Percentiles rank a stretch among this genome's conserved stretches.
Conservation (phyloP, 2,113 vertebrate species). For the Varanus salvator region DNA sequence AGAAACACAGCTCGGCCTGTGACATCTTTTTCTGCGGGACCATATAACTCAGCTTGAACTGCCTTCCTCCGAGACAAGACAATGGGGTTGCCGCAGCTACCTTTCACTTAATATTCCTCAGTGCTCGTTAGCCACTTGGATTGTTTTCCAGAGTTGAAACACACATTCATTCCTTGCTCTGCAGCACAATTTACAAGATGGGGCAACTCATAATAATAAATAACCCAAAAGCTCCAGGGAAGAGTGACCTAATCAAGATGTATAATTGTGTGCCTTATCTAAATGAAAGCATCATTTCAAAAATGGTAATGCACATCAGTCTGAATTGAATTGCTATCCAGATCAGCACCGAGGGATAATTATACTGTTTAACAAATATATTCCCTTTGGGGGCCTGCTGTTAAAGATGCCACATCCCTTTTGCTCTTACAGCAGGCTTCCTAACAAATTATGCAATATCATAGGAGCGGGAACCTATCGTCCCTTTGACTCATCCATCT, state of each 20-base stretch:
- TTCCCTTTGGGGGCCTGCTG: slow-evolving; percentile 77
- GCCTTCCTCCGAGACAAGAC: neutral
- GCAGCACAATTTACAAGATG: slow-evolving; percentile 61
- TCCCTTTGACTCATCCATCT: slow-evolving; percentile 8
- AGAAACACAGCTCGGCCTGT: neutral
- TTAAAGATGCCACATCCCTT: slow-evolving; percentile 71
- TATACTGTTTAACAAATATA: slow-evolving; percentile 85
- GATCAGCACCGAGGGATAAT: slow-evolving; percentile 82
- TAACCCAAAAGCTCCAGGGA: slow-evolving; percentile 72
- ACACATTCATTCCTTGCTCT: slow-evolving; percentile 9
- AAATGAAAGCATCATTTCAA: slow-evolving; percentile 83
- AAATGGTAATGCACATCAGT: slow-evolving; percentile 77
- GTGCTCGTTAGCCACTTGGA: neutral
- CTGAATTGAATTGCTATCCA: slow-evolving; percentile 74
- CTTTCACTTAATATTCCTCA: neutral
- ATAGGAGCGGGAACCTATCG: neutral
- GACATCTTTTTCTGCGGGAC: no score
- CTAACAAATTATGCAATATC: slow-evolving; percentile 35
- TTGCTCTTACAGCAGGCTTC: slow-evolving; percentile 44
- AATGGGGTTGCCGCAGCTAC: rapidly evolving
- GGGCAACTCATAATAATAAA: slow-evolving; percentile 69
- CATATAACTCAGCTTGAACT: no score
- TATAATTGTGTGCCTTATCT: slow-evolving; percentile 83
- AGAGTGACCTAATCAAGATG: slow-evolving; percentile 84
- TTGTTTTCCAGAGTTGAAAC: slow-evolving; percentile 15